phyloP scores from a whole-genome alignment of 2,888 invertebrate species.

The Sylvicola fuscatus region DNA sequence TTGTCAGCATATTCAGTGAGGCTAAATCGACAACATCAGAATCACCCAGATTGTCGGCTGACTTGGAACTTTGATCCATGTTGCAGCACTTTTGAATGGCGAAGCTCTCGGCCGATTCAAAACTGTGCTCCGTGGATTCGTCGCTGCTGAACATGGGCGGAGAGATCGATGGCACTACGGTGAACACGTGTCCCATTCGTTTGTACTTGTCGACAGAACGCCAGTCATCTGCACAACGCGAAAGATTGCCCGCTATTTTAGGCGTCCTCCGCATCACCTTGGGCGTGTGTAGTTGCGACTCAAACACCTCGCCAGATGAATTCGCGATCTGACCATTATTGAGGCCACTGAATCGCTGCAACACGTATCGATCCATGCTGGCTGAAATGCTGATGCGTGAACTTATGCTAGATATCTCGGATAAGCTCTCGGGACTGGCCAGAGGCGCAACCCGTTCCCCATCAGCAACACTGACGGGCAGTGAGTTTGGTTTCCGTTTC shows the following conservation, averaged over 20 bases:
- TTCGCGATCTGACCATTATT: constrained; percentile 6
- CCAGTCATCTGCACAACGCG: constrained; percentile 43
- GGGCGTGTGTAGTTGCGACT: constrained; percentile 30
- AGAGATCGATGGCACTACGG: constrained; percentile 16
- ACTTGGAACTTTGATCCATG: constrained; percentile 25
- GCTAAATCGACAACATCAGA: too few species aligned
- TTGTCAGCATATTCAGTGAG: constrained; percentile 10
- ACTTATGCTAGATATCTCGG: constrained; percentile 58
- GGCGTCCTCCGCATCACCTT: constrained; percentile 41
- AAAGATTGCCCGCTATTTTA: constrained; percentile 40
- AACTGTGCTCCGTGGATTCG: constrained; percentile 25
- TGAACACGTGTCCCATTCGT: constrained; percentile 28
- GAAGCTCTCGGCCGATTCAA: constrained; percentile 28
- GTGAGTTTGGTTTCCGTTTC: constrained; percentile 8
- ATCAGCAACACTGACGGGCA: constrained; percentile 29
- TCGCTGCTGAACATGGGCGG: constrained; percentile 18
- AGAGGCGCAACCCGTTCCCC: constrained; percentile 56
- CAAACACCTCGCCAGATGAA: constrained; percentile 13
- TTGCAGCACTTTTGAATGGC: constrained; percentile 14
- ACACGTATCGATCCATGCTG: constrained; percentile 14
- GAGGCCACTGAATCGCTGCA: constrained; percentile 1
- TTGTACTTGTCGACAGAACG: constrained; percentile 33
- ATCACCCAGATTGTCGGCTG: constrained; percentile 33
- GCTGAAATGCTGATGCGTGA: constrained; percentile 40
- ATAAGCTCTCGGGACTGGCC: constrained; percentile 64